Percentiles rank a stretch among this genome's conserved stretches.
Evolutionary conservation across 2,113 vertebrate species (phyloP).

Genomic region (Cinclus cinclus): DNA sequence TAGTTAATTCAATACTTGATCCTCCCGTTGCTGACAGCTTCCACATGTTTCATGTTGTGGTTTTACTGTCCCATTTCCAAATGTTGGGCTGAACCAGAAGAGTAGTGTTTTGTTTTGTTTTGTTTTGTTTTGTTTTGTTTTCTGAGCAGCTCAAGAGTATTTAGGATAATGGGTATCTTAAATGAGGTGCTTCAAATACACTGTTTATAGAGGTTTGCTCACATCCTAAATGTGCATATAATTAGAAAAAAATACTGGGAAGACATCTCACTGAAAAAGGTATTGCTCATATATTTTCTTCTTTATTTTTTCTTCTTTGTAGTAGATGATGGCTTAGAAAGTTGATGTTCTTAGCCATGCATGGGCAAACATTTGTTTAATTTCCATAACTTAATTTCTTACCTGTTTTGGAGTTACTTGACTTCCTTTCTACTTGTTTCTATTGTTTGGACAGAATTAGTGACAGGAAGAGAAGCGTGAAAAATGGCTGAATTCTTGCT

Average conservation of each 20-base stretch:
- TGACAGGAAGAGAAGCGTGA: constrained; percentile 83
- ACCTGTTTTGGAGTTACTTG: neutral
- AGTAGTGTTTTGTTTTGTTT: too few relatives aligned
- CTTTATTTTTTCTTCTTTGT: neutral
- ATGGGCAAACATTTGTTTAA: neutral
- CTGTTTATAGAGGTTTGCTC: neutral
- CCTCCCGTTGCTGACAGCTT: neutral
- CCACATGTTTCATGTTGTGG: neutral
- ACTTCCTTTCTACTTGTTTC: neutral
- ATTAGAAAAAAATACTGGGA: neutral
- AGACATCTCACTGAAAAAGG: neutral
- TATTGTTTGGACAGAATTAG: constrained; percentile 71
- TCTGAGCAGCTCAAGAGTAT: neutral
- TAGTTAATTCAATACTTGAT: neutral
- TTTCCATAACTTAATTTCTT: neutral
- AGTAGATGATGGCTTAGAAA: neutral
- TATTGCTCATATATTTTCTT: neutral
- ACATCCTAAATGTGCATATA: neutral
- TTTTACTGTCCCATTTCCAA: neutral
- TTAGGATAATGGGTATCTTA: neutral
- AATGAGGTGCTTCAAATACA: neutral
- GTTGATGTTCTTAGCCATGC: neutral
- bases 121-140: neutral
- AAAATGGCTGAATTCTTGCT: constrained; percentile 92
- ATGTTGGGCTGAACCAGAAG: neutral